Conservation (phyloP, 2,113 vertebrate genomes). For the Austrofundulus limnaeus region DNA sequence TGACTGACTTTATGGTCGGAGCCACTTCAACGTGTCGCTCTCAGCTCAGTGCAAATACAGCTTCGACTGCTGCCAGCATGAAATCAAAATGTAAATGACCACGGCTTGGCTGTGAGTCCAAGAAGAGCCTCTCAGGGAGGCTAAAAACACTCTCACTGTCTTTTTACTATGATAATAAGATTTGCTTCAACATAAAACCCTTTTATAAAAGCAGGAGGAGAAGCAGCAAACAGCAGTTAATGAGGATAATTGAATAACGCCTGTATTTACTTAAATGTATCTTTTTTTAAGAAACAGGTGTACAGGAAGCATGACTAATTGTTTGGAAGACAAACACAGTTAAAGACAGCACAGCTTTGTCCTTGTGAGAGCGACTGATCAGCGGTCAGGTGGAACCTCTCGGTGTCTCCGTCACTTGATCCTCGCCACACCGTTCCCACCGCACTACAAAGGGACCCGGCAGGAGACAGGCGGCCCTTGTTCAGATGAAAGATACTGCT, state of each 20-base stretch:
- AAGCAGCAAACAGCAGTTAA: not conserved
- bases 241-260: not conserved
- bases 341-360: slow-evolving; percentile 36
- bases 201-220: slow-evolving; percentile 20
- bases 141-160: slow-evolving; percentile 27
- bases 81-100: slow-evolving; percentile 68
- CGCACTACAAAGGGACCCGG: slow-evolving; percentile 60
- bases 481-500: slow-evolving; percentile 66
- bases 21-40: slow-evolving; percentile 49
- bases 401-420: slow-evolving; percentile 69
- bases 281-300: slow-evolving; percentile 9
- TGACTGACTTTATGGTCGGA: slow-evolving; percentile 23
- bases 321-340: slow-evolving; percentile 22
- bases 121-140: slow-evolving; percentile 37
- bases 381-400: slow-evolving; percentile 57
- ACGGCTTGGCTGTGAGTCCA: slow-evolving; percentile 11
- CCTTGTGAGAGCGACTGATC: slow-evolving; percentile 31
- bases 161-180: slow-evolving; percentile 58
- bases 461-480: slow-evolving; percentile 65
- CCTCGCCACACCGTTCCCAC: slow-evolving; percentile 65
- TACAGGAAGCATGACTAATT: slow-evolving; percentile 1
- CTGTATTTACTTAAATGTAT: not conserved
- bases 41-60: slow-evolving; percentile 27
- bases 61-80: slow-evolving; percentile 35
- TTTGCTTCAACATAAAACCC: slow-evolving; percentile 27